Base-by-base conservation (phyloP, 2,888 invertebrate genomes). In the Hyalella azteca region DNA sequence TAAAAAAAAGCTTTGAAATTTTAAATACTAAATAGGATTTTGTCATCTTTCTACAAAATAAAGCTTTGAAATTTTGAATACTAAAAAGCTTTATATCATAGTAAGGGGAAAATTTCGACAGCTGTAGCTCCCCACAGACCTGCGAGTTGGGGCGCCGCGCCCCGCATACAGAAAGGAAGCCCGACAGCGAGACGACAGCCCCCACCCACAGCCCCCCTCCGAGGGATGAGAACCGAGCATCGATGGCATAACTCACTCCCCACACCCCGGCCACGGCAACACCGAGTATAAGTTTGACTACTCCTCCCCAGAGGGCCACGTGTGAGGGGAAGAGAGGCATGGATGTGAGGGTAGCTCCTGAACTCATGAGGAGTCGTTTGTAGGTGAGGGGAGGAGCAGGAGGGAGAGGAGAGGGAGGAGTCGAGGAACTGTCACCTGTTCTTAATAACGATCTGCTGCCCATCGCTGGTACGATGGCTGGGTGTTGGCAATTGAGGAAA, bases 151-250 rank as follows among this genome's bases (percentile, higher is more conserved):
- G 83, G 9, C 83, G 60, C n/a, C 79, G 59, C n/a, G 83, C 81
- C 1, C 81, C 81, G 29, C 83, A 83, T 32, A 83, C 78, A 9
- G 81, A 81, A 7, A 83, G 73, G 48, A 83, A 83, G 3, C 83
- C 83, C 9, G 81, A 81, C 32, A 83, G 32, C 40, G 81, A 81
- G 22, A 80, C 83, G 7, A 83, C 77, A 0, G 80, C 80, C 2
- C 83, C 83, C 22, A 77, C 83, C 83, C 83, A 83, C 22, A 83
- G 75, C 2, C 83, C 83, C n/a, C 73, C 83, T 5, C 83, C 83
- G 0, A 83, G 76, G 22, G 75, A 54, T 9, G 83, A 79, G 7
- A 83, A 49, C 48, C 80, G 48, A 29, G 83, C 81, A 2, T 78
- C 48, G 29, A 83, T 73, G 41, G 66, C 48, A 9, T 81, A 54